Conservation (phyloP, 2,113 vertebrate genomes). For the Enhydra lutris region DNA sequence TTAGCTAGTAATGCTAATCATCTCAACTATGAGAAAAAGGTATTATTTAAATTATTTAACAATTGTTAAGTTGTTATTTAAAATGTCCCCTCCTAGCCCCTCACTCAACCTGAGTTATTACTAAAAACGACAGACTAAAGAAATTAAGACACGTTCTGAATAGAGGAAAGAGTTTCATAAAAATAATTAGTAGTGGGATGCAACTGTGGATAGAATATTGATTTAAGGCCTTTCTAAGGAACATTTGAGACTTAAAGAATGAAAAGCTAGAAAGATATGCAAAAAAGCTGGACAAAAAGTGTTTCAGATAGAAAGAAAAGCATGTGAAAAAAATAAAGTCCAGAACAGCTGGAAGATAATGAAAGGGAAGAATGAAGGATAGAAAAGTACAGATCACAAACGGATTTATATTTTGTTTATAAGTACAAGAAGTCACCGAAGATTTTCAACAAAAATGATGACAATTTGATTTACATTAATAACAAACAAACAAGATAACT, state of each 20-base stretch:
- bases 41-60: background rate
- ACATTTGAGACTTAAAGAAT: background rate
- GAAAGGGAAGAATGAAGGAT: constrained; percentile 11
- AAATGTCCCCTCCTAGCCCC: background rate
- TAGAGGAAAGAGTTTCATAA: background rate
- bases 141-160: background rate
- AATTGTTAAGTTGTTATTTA: too few species aligned
- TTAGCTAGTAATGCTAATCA: background rate
- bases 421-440: background rate
- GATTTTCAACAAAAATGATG: background rate
- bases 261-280: background rate
- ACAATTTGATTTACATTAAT: background rate
- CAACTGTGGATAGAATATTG: background rate
- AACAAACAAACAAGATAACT: background rate
- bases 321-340: background rate
- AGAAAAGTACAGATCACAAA: background rate
- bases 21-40: background rate
- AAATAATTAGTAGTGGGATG: background rate
- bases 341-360: background rate
- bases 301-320: background rate
- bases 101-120: background rate
- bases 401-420: background rate
- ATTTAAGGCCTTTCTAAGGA: background rate
- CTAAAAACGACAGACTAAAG: background rate
- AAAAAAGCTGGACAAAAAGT: background rate